Conservation (phyloP, 2,797 vertebrate genomes). For the Periophthalmus magnuspinnatus region DNA sequence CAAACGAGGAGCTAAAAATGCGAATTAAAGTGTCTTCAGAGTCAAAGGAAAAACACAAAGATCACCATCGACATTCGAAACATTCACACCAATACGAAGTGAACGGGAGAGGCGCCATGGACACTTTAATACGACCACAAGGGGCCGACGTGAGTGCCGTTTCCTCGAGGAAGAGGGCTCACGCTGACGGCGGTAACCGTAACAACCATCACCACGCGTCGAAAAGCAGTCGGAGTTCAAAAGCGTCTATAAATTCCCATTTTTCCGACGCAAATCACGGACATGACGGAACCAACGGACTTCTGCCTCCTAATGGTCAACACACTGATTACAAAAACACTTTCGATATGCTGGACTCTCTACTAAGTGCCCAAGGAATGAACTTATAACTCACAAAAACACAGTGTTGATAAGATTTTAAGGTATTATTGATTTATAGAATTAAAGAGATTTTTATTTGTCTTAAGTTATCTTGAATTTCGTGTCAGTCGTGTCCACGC, state of each 20-base stretch:
- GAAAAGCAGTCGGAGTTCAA: slow-evolving; percentile 96
- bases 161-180: slow-evolving; percentile 88
- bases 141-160: slow-evolving; percentile 75
- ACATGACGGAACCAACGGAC: slow-evolving; percentile 85
- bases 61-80: slow-evolving; percentile 85
- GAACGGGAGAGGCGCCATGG: slow-evolving; percentile 71
- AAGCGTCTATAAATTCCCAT: slow-evolving; percentile 89
- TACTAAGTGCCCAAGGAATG: slow-evolving; percentile 99
- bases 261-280: slow-evolving; percentile 90
- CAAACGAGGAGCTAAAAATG: slow-evolving; percentile 96
- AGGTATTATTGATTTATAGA: slow-evolving; percentile 65
- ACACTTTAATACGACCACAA: slow-evolving; percentile 78
- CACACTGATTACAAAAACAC: slow-evolving; percentile 99
- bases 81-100: slow-evolving; percentile 76
- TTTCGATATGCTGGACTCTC: slow-evolving; percentile 99
- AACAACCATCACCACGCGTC: slow-evolving; percentile 79
- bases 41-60: slow-evolving; percentile 90
- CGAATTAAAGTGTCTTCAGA: slow-evolving; percentile 96
- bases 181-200: slow-evolving; percentile 82
- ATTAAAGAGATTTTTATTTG: slow-evolving; percentile 62
- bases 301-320: slow-evolving; percentile 89
- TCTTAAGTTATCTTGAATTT: slow-evolving; percentile 71
- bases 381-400: slow-evolving; percentile 79
- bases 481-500: slow-evolving; percentile 54
- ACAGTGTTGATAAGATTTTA: slow-evolving; percentile 25